phyloP scores from a whole-genome alignment of 1,140 invertebrate species.

The Pogonognathellus flavescens region DNA sequence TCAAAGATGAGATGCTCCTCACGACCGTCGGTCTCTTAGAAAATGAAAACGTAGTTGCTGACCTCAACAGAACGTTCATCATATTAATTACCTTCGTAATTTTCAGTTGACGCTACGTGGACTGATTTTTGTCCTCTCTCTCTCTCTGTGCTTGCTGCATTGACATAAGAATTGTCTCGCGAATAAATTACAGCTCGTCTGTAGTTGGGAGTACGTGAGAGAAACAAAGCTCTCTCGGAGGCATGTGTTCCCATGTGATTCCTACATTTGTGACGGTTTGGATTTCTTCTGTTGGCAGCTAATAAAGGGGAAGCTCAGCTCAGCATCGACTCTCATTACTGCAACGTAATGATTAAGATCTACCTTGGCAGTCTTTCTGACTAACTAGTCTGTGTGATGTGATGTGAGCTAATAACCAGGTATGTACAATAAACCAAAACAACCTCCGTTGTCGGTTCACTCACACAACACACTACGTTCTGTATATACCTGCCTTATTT shows the following conservation, averaged over 20 bases:
- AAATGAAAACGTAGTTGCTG: slow-evolving; percentile 60
- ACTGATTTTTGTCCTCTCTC: slow-evolving; percentile 42
- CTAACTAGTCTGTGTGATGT: slow-evolving; percentile 38
- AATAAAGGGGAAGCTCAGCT: slow-evolving; percentile 53
- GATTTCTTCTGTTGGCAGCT: slow-evolving; percentile 56
- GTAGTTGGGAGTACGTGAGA: slow-evolving; percentile 57
- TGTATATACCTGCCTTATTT: too few relatives aligned
- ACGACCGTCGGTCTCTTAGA: slow-evolving; percentile 51
- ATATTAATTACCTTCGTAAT: slow-evolving; percentile 60
- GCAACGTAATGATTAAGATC: slow-evolving; percentile 63
- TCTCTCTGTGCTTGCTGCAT: slow-evolving; percentile 13
- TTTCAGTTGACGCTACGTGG: slow-evolving; percentile 49
- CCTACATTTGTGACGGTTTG: slow-evolving; percentile 57
- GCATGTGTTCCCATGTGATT: slow-evolving; percentile 63
- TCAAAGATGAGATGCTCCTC: slow-evolving; percentile 59
- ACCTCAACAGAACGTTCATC: slow-evolving; percentile 58
- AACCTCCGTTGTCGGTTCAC: too few relatives aligned
- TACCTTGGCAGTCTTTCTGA: slow-evolving; percentile 53
- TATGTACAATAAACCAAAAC: background rate
- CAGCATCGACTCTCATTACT: slow-evolving; percentile 61
- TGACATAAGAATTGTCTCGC: slow-evolving; percentile 53
- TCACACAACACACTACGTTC: too few relatives aligned
- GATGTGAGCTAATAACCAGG: slow-evolving; percentile 41
- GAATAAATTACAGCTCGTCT: slow-evolving; percentile 55
- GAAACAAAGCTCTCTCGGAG: slow-evolving; percentile 59